Evolutionary conservation across 2,113 vertebrate genomes (phyloP).

Genomic region (Ammospiza caudacuta): DNA sequence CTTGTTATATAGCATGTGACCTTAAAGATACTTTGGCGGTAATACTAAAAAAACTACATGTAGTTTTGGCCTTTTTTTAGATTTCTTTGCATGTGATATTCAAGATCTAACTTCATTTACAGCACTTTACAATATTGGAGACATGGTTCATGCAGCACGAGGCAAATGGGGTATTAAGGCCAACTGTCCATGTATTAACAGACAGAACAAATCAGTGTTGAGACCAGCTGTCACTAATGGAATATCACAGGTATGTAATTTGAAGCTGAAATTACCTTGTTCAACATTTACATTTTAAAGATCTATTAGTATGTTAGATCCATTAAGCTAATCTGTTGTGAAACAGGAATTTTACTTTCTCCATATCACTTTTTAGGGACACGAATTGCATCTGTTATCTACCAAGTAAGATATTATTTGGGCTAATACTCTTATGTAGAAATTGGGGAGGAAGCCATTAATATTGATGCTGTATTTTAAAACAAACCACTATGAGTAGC

Average conservation of each 20-base stretch:
- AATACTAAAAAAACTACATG: rapidly evolving
- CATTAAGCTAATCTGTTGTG: background rate
- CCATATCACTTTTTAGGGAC: rapidly evolving
- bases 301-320: background rate
- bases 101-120: constrained; percentile 19
- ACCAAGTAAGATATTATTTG: background rate
- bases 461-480: background rate
- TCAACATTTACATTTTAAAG: background rate
- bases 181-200: constrained; percentile 95
- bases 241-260: constrained; percentile 88
- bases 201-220: constrained; percentile 88
- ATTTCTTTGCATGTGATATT: background rate
- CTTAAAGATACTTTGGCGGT: background rate
- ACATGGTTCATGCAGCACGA: constrained; percentile 96
- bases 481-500: background rate
- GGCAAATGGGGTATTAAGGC: constrained; percentile 99
- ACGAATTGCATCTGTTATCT: background rate
- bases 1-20: background rate
- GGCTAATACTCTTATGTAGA: background rate
- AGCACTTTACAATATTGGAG: constrained; percentile 98
- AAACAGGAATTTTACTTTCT: background rate
- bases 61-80: background rate
- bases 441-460: background rate
- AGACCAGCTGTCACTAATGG: constrained; percentile 93
- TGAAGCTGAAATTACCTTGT: background rate